Evolutionary conservation across 1,140 invertebrate genomes (phyloP).

Genomic region (Lasioglossum albipes): DNA sequence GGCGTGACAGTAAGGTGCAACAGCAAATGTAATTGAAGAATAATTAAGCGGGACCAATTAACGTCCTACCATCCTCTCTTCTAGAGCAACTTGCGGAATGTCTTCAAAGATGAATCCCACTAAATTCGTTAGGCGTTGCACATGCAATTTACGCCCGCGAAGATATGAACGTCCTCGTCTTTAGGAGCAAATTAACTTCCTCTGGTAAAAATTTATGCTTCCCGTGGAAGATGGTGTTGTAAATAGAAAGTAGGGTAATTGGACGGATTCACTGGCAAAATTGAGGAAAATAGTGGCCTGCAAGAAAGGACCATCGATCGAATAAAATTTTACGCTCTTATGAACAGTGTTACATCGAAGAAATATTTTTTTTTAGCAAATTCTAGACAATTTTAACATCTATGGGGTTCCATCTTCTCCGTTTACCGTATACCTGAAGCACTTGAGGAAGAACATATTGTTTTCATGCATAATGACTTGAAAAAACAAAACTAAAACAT

Average conservation of each 20-base stretch:
- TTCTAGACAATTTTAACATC: no score
- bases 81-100: conserved; percentile 16
- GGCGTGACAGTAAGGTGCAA: conserved; percentile 1
- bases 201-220: conserved; percentile 2
- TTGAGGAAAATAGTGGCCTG: background rate
- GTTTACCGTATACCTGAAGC: no score
- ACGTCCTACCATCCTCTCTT: conserved; percentile 8
- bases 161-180: conserved; percentile 4
- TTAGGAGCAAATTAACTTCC: conserved; percentile 25
- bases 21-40: conserved; percentile 52
- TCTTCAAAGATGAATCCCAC: conserved; percentile 35
- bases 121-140: conserved; percentile 20
- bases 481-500: no score
- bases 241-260: background rate
- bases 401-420: no score
- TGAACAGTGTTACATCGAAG: no score
- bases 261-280: background rate
- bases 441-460: no score
- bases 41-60: conserved; percentile 58
- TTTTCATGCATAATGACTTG: no score
- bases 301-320: background rate
- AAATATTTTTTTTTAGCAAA: no score
- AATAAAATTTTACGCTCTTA: no score
- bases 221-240: background rate
- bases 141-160: conserved; percentile 27